Percentiles rank a stretch among this genome's conserved stretches.
phyloP scores from a whole-genome alignment of 2,797 vertebrate species.

The Cossypha heuglini region DNA sequence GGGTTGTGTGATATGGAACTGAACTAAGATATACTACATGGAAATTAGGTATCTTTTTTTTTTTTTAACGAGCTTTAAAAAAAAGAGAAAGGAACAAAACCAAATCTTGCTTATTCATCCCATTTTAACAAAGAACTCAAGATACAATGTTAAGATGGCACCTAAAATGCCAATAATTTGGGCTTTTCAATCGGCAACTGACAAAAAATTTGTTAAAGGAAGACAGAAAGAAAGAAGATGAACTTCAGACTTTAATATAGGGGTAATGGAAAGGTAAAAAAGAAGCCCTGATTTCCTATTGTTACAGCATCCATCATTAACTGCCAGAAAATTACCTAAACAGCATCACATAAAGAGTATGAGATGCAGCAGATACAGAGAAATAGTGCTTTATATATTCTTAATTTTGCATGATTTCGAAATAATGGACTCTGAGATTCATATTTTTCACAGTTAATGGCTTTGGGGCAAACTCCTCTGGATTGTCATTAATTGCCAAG shows the following conservation, averaged over 20 bases:
- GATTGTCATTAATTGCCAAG: conserved; percentile 31
- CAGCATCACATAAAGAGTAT: not conserved
- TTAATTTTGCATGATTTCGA: conserved; percentile 29
- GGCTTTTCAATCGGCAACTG: not conserved
- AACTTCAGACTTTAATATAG: not conserved
- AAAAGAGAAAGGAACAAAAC: not conserved
- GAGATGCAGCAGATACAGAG: not conserved
- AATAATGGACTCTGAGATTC: conserved; percentile 17
- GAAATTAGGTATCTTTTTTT: rapidly evolving
- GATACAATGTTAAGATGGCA: not conserved
- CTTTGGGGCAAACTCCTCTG: not conserved
- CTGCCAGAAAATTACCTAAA: not conserved
- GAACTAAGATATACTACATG: not conserved
- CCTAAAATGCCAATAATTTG: not conserved
- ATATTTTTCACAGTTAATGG: conserved; percentile 25
- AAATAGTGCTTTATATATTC: not conserved
- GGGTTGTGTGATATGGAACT: not conserved
- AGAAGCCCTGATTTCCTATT: conserved; percentile 7
- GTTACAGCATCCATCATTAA: conserved; percentile 6
- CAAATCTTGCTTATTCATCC: not conserved
- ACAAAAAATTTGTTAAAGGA: conserved; percentile 1
- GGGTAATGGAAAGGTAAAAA: not conserved
- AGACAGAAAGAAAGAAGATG: not conserved
- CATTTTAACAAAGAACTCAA: not conserved
- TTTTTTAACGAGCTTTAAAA: not conserved